Conservation (phyloP, 2,888 invertebrate species). For the Rhagophthalmus giganteus region DNA sequence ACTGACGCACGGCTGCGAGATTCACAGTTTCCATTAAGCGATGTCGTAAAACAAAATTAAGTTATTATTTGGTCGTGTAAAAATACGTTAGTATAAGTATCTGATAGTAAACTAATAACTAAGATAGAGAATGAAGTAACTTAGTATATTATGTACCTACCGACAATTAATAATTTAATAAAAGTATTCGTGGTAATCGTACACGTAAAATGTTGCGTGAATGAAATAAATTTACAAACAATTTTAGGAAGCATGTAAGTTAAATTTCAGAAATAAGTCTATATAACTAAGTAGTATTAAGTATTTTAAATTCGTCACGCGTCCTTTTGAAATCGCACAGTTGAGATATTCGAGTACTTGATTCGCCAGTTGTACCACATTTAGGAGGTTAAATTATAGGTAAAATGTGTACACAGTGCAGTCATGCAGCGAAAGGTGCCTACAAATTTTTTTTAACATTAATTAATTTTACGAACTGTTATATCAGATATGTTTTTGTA, state of each 20-base stretch:
- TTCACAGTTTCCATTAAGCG: no score
- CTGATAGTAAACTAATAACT: no score
- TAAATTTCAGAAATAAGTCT: constrained; percentile 13
- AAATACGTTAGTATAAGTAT: no score
- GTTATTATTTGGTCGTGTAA: no score
- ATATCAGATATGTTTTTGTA: constrained; percentile 25
- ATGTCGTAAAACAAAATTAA: no score
- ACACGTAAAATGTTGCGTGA: no score
- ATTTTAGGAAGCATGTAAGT: no score
- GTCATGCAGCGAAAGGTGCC: constrained; percentile 8
- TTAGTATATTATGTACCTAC: no score
- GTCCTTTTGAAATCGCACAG: constrained; percentile 7
- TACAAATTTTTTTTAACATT: constrained; percentile 19
- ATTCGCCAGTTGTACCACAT: constrained; percentile 10
- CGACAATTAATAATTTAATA: no score
- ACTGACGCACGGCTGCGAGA: no score
- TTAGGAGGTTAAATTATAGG: constrained; percentile 18
- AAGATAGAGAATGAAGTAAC: no score
- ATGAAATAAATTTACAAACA: constrained; percentile 2
- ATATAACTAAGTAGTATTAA: constrained; percentile 3
- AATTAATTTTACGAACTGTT: constrained; percentile 24
- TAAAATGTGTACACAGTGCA: constrained; percentile 16
- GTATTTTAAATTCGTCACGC: constrained; percentile 1
- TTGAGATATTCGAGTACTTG: constrained; percentile 13
- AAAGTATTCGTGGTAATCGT: no score